Evolutionary conservation across 2,888 invertebrate species (phyloP).

Genomic region (Epiblema foenella): DNA sequence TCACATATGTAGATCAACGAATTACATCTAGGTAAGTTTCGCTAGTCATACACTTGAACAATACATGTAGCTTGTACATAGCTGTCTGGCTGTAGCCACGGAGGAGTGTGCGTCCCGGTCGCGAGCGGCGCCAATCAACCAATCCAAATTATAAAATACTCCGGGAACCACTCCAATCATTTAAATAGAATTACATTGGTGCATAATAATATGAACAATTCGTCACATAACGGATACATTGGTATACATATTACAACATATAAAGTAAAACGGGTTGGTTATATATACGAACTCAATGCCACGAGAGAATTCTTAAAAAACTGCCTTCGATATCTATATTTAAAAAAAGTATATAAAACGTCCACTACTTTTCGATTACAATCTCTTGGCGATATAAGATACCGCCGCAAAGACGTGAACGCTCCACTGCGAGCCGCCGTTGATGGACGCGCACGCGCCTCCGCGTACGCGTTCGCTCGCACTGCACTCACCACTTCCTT

Average conservation of each 20-base stretch:
- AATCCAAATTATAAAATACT: slow-evolving; percentile 24
- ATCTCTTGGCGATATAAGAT: slow-evolving; percentile 71
- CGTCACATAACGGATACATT: slow-evolving; percentile 1
- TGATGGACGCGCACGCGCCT: slow-evolving; percentile 4
- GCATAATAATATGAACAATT: slow-evolving; percentile 1
- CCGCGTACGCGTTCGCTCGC: slow-evolving; percentile 17
- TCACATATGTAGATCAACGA: slow-evolving; percentile 30
- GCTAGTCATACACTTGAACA: slow-evolving; percentile 37
- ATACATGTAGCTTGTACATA: slow-evolving; percentile 19
- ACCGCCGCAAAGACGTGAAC: slow-evolving; percentile 64
- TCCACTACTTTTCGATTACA: slow-evolving; percentile 78
- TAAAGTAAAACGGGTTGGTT: slow-evolving; percentile 49
- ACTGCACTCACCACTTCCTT: slow-evolving; percentile 58
- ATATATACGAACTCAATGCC: slow-evolving; percentile 67
- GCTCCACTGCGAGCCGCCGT: slow-evolving; percentile 15
- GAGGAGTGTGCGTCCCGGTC: background rate
- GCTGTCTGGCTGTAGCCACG: background rate
- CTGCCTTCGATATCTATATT: slow-evolving; percentile 70
- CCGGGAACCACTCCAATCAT: background rate
- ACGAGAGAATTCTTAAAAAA: slow-evolving; percentile 78
- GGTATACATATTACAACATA: slow-evolving; percentile 45
- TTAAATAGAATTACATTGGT: slow-evolving; percentile 15
- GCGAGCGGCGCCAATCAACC: slow-evolving; percentile 9
- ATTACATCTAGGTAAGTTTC: slow-evolving; percentile 31
- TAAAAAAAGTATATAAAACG: slow-evolving; percentile 81